These are phyloP conservation scores for Lasiurus cinereus DNA, from an alignment of 2,113 vertebrate genomes.

Conservation along the genomic window DNA sequence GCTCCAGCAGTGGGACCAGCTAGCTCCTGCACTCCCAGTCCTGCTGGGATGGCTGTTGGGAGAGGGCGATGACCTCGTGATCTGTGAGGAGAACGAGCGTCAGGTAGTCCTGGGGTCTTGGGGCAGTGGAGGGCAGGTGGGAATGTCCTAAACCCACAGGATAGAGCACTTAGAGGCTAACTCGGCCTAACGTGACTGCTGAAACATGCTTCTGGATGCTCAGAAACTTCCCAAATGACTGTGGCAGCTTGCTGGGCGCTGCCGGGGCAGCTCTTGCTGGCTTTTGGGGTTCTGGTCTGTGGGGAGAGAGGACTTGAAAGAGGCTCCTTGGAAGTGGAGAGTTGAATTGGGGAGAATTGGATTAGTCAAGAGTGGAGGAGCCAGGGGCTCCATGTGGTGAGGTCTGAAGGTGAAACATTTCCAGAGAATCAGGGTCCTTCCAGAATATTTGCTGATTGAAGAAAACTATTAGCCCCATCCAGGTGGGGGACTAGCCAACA, in stretches of 20 bases:
- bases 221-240: not conserved
- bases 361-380: not conserved
- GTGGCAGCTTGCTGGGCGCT: not conserved
- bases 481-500: not conserved
- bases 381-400: not conserved
- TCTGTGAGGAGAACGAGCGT: conserved; percentile 56
- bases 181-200: not conserved
- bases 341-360: not conserved
- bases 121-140: not conserved
- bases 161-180: not conserved
- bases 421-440: conserved; percentile 33
- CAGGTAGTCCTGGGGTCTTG: conserved; percentile 79
- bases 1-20: conserved; percentile 89
- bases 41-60: conserved; percentile 94
- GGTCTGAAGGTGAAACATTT: not conserved
- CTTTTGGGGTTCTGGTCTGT: not conserved
- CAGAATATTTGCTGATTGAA: not conserved
- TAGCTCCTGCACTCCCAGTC: conserved; percentile 83
- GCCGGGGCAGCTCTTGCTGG: not conserved
- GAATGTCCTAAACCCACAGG: not conserved
- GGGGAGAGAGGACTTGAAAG: not conserved
- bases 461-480: not conserved
- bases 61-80: conserved; percentile 76
- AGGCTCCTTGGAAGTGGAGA: not conserved
- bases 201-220: not conserved